phyloP scores from a whole-genome alignment of 2,888 invertebrate genomes.

The Diadegma fenestrale region DNA sequence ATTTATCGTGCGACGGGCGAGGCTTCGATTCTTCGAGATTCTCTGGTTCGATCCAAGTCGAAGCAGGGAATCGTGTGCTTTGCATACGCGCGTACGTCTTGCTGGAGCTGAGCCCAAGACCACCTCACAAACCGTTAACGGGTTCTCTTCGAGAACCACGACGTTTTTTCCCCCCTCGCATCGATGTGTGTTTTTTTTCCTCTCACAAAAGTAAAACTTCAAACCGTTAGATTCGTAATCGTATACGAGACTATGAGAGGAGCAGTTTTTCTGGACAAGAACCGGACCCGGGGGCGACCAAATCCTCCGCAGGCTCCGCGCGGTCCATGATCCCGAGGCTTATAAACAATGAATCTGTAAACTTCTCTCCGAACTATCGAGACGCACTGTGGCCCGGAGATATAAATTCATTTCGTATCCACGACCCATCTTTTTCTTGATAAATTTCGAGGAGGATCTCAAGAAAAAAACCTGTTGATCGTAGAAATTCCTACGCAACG shows the following conservation, averaged over 20 bases:
- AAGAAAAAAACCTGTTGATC: slow-evolving; percentile 41
- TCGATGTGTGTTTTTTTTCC: slow-evolving; percentile 69
- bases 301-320: slow-evolving; percentile 24
- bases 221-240: slow-evolving; percentile 79
- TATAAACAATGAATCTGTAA: slow-evolving; percentile 53
- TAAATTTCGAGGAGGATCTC: slow-evolving; percentile 19
- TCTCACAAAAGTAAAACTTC: slow-evolving; percentile 79
- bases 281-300: slow-evolving; percentile 52
- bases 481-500: slow-evolving; percentile 18
- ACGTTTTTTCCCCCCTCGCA: slow-evolving; percentile 26
- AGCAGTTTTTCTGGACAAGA: slow-evolving; percentile 20
- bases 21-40: slow-evolving; percentile 50
- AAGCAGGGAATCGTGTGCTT: slow-evolving; percentile 64
- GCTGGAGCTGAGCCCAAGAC: slow-evolving; percentile 76
- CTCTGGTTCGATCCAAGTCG: slow-evolving; percentile 69
- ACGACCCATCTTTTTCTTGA: not conserved
- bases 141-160: slow-evolving; percentile 72
- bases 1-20: slow-evolving; percentile 67
- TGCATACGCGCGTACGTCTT: slow-evolving; percentile 67
- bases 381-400: not conserved
- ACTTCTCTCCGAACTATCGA: not conserved
- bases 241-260: slow-evolving; percentile 8
- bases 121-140: slow-evolving; percentile 75
- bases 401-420: slow-evolving; percentile 2
- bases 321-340: slow-evolving; percentile 15